These are phyloP conservation scores for Plemyria rubiginata DNA, from an alignment of 2,888 invertebrate species.

Conservation along the genomic window DNA sequence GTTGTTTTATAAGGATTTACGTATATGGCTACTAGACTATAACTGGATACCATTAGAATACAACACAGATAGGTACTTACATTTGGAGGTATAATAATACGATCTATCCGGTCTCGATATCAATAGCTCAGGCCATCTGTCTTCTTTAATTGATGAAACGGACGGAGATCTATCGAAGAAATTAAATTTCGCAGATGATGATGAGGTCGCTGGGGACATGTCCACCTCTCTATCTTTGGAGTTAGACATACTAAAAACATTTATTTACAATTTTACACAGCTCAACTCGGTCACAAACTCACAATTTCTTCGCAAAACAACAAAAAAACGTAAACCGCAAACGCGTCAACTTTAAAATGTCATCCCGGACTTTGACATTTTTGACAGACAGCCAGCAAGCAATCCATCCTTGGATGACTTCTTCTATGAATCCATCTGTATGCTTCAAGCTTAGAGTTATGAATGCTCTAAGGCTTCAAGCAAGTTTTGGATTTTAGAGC, in stretches of 20 bases:
- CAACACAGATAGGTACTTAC: constrained; percentile 59
- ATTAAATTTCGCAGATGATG: constrained; percentile 64
- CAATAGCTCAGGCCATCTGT: constrained; percentile 82
- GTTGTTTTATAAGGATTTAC: background rate
- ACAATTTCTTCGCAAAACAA: constrained; percentile 28
- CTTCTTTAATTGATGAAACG: constrained; percentile 68
- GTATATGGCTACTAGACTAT: background rate
- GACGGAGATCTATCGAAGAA: constrained; percentile 73
- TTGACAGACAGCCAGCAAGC: too few relatives aligned
- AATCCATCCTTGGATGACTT: too few relatives aligned
- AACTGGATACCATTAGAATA: background rate
- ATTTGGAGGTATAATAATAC: constrained; percentile 71
- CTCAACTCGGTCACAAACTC: background rate
- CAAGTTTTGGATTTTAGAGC: too few relatives aligned
- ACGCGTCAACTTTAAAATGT: constrained; percentile 9
- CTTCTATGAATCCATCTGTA: too few relatives aligned
- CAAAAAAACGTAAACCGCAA: constrained; percentile 28
- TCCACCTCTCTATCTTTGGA: constrained; percentile 62
- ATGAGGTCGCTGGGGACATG: constrained; percentile 69
- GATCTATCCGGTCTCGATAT: constrained; percentile 76
- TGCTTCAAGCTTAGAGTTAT: too few relatives aligned
- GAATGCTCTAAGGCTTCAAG: too few relatives aligned
- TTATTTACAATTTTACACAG: constrained; percentile 38
- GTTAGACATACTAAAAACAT: constrained; percentile 67
- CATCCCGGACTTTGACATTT: constrained; percentile 13